A percentile compares a stretch with the other conserved stretches of the same genome.
These are phyloP conservation scores for Paramacrobiotus metropolitanus DNA, from an alignment of 1,140 invertebrate genomes.

Conservation along the genomic window DNA sequence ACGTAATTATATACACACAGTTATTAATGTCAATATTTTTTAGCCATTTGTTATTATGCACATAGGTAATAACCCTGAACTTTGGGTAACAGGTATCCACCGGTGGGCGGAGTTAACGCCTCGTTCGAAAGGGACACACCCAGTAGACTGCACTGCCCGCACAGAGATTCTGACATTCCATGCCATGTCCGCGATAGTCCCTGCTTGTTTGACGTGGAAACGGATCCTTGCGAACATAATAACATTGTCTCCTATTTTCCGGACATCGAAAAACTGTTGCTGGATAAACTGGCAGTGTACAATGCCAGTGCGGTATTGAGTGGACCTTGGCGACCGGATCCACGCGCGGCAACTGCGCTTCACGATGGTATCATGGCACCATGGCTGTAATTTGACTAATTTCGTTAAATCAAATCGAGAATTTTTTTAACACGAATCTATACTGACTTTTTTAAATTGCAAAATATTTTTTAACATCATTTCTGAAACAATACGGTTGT, in stretches of 20 bases:
- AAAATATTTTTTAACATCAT: too few species aligned
- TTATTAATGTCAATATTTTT: neutral
- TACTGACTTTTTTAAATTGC: too few species aligned
- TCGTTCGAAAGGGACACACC: neutral
- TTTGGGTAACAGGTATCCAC: neutral
- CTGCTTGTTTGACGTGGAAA: conserved; percentile 20
- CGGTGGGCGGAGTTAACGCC: neutral
- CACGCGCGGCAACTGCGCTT: neutral
- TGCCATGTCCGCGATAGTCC: conserved; percentile 15
- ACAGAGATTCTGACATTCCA: conserved; percentile 11
- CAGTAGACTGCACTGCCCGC: neutral
- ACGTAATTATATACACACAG: too few species aligned
- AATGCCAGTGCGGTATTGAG: neutral
- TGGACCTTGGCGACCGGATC: neutral
- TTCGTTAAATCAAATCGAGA: too few species aligned
- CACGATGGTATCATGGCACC: neutral
- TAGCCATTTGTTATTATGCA: too few species aligned
- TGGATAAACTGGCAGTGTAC: neutral
- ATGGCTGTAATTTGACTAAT: neutral
- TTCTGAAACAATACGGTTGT: too few species aligned
- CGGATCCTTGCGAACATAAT: conserved; percentile 22
- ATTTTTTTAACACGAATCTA: too few species aligned
- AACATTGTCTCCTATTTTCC: conserved; percentile 18
- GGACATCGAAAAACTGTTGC: conserved; percentile 12
- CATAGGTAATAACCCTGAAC: neutral